Evolutionary conservation across 2,797 vertebrate genomes (phyloP), one percentile per base, ranked within the genome.

Genomic region (Zalophus californianus): DNA sequence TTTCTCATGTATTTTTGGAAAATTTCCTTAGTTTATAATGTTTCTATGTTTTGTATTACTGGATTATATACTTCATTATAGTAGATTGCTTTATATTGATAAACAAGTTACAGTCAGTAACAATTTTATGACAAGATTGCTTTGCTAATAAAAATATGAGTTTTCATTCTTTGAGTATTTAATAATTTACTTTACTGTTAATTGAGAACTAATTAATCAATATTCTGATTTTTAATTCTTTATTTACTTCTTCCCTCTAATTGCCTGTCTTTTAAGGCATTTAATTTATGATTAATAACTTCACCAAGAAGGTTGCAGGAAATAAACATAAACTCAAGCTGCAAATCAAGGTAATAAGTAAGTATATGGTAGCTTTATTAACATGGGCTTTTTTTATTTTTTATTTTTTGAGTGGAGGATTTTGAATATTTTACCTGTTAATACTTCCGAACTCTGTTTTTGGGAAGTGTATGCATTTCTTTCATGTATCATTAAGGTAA

Each of bases 201-300:
- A 86, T 82, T 88, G n/a, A 16, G 20, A 12, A 32, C 29, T 72
- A 86, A 54, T 93, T 89, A 77, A 66, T 96, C 66, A 92, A 20
- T 87, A 88, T 96, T 88, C 27, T 60, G 58, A 75, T 60, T 95
- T 93, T 85, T 86, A 89, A 56, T 64, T 96, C 11, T 68, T 91
- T 95, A 64, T 90, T 92, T 97, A 66, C n/a, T 60, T 85, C 20
- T 96, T 95, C 1, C 29, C 38, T 94, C 6, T 94, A 86, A 96
- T 95, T 91, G 44, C 35, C 13, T 96, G 3, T 21, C 60, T 92
- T 96, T 97, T 92, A 54, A 91, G 48, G n/a, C n/a, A 90, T 52
- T 86, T 92, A 91, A 68, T 64, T 82, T 86, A 64, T 85, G 44
- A 92, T 94, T 84, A 66, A 91, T 95, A 92, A 86, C 48, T 89